Evolutionary conservation across 1,140 invertebrate genomes (phyloP), one percentile per base, ranked within the genome.

Genomic region (Ostrea edulis): DNA sequence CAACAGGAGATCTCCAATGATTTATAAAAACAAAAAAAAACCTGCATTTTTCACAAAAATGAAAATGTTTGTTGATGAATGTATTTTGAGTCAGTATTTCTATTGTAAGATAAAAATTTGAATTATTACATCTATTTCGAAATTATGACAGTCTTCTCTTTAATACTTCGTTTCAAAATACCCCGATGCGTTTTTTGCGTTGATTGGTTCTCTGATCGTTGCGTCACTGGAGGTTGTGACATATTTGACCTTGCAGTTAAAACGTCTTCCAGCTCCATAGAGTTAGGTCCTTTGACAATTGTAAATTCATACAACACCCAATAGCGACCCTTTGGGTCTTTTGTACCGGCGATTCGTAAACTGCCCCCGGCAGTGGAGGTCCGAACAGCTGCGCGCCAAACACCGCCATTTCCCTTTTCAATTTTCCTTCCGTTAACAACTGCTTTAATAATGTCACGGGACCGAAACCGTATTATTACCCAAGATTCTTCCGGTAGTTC

Each of bases 171-270:
- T 4, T 25, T 17, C 7, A 62, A 17, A 62, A 62, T 62, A 14
- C 29, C 25, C 29, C 29, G 25, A 29, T 25, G 25, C 11, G 22
- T 77, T 77, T 8, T 22, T 77, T 22, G 22, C 25, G 11, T 22
- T 77, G 22, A 77, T 77, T 77, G 68, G 25, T 77, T 77, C 11
- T 77, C 68, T 77, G 68, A 77, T 77, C 68, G 7, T 77, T 77
- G 68, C 25, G 68, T 77, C 29, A 25, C 29, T 0, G 68, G 25
- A 77, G 68, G 68, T 14, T 77, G 68, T 77, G 68, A 77, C 68
- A 25, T 77, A 12, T 29, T 25, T 77, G 68, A 77, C 25, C 68
- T 22, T 29, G 68, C 68, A 14, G 68, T 77, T 25, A 77, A 77
- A 35, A 77, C 14, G 12, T 77, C 68, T 29, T 77, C 68, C 8